These are phyloP conservation scores for Rhagonycha lutea DNA, from an alignment of 2,888 invertebrate species.

Conservation along the genomic window DNA sequence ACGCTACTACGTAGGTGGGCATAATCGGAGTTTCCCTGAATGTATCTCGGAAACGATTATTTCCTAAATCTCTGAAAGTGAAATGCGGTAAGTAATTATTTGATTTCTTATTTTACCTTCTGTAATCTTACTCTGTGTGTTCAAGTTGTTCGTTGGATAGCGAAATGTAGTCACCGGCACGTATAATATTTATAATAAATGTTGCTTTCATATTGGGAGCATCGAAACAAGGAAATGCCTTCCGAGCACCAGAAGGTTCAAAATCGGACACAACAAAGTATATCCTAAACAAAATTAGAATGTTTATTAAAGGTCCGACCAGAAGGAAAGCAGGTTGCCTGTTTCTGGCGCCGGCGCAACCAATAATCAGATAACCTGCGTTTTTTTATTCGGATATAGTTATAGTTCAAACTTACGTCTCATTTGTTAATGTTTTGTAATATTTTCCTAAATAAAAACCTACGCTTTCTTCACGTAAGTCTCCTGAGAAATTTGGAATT, in stretches of 20 bases:
- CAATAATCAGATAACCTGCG: no score
- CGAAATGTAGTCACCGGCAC: conserved; percentile 12
- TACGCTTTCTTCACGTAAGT: conserved; percentile 45
- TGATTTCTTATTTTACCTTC: background rate
- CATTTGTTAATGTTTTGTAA: conserved; percentile 31
- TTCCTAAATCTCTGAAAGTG: conserved; percentile 14
- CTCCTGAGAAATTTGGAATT: conserved; percentile 34
- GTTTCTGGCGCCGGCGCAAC: no score
- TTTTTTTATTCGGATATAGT: no score
- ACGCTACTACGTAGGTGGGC: conserved; percentile 79
- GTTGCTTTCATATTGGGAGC: conserved; percentile 56
- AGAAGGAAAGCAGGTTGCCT: background rate
- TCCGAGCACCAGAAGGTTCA: conserved; percentile 65
- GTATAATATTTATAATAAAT: conserved; percentile 52
- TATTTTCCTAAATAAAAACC: conserved; percentile 59
- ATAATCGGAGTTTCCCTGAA: conserved; percentile 52
- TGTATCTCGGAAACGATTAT: conserved; percentile 8
- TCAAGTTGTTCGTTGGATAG: conserved; percentile 18
- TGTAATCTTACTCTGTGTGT: background rate
- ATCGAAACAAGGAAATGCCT: conserved; percentile 79
- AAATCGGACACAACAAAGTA: conserved; percentile 67
- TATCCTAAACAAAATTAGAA: background rate
- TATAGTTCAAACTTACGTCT: conserved; percentile 3
- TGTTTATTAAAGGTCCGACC: background rate
- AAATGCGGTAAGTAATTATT: background rate